Percentiles rank a stretch among this genome's conserved stretches.
phyloP scores from a whole-genome alignment of 2,888 invertebrate species.

The Autographa gamma region DNA sequence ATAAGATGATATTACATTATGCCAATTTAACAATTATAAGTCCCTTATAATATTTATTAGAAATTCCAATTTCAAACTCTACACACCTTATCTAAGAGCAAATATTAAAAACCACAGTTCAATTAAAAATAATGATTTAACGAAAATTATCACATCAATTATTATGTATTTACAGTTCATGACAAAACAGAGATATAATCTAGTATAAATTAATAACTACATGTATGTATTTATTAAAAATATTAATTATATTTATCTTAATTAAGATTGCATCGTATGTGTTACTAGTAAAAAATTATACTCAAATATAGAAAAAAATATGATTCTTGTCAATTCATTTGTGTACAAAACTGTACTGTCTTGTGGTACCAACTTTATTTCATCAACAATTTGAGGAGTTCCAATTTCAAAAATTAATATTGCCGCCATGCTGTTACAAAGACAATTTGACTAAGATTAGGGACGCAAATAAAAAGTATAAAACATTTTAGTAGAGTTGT shows the following conservation, averaged over 20 bases:
- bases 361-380: conserved; percentile 3
- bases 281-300: conserved; percentile 42
- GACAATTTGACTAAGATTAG: not conserved
- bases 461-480: not conserved
- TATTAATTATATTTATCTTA: conserved; percentile 56
- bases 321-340: conserved; percentile 21
- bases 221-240: conserved; percentile 55
- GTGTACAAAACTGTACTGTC: conserved; percentile 14
- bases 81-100: not conserved
- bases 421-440: not conserved
- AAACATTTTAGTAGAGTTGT: not conserved
- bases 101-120: conserved; percentile 28
- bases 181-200: conserved; percentile 44
- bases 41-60: not conserved
- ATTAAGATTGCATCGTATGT: conserved; percentile 38
- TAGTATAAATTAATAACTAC: conserved; percentile 59
- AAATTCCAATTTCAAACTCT: not conserved
- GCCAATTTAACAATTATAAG: not conserved
- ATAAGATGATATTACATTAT: not conserved
- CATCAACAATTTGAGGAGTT: conserved; percentile 30
- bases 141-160: conserved; percentile 70
- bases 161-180: conserved; percentile 62
- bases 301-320: conserved; percentile 34
- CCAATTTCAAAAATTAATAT: not conserved
- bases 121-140: conserved; percentile 45